Evolutionary conservation across 2,888 invertebrate genomes (phyloP).

Genomic region (Acheta domesticus): DNA sequence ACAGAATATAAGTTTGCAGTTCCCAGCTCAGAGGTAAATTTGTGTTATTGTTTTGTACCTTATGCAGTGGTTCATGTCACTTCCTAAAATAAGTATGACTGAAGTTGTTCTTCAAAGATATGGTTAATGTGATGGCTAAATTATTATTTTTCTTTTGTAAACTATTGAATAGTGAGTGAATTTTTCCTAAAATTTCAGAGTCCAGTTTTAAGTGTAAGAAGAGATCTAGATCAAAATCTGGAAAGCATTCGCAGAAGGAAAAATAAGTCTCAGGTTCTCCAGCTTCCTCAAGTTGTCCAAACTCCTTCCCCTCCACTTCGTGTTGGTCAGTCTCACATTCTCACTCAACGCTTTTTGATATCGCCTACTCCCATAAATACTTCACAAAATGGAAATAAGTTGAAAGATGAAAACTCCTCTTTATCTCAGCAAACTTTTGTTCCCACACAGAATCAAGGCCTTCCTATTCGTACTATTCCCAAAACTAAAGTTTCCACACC

Average conservation of each 20-base stretch:
- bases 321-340: background rate
- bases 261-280: background rate
- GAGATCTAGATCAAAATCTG: background rate
- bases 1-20: background rate
- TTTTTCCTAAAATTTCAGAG: background rate
- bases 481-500: background rate
- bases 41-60: too few species aligned
- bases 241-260: background rate
- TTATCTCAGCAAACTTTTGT: background rate
- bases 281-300: background rate
- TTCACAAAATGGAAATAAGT: background rate
- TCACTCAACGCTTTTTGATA: background rate
- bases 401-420: background rate
- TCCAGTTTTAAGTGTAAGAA: background rate
- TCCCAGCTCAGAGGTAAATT: constrained; percentile 8
- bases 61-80: too few species aligned
- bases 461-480: background rate
- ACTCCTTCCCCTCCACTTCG: background rate
- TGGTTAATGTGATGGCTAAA: background rate
- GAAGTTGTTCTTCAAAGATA: too few species aligned
- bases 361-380: background rate
- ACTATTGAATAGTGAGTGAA: too few species aligned
- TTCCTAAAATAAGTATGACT: too few species aligned
- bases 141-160: background rate
- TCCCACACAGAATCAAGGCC: background rate